Base-by-base conservation (phyloP, 2,797 vertebrate genomes). In the Pelochelys cantorii region DNA sequence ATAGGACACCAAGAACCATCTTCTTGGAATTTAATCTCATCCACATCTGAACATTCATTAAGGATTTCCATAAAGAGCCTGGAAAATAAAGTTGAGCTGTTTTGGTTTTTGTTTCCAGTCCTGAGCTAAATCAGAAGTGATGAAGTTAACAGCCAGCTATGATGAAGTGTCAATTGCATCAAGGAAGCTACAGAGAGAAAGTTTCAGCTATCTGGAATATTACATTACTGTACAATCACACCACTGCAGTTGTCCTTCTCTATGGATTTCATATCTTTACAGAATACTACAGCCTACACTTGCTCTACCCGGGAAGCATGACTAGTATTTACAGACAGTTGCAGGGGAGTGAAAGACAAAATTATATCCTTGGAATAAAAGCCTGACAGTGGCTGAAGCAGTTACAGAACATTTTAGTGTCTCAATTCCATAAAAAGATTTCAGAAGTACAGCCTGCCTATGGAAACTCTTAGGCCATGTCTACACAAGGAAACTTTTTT, bases 31-130 rank as follows among this genome's bases (percentile, higher is more conserved):
- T 99, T 99, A 93, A 99, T 99, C 97, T 99, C 99, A 95, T 99
- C 99, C 84, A 99, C 99, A 94, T 99, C 99, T 3, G 99, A 99
- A 97, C 99, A 99, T 97, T 99, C 99, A 87, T 98, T 99, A 92
- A 99, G 98, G 95, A 99, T 99, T 98, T 99, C 99, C 98, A 99
- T 98, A 94, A 99, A 99, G 29, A 99, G 98, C 34, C 99, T 99
- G 93, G 83, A 96, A 97, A 90, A 87, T 15, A 87, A 81, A 82
- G 74, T 62, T 6, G 10, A 62, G 20, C 4, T 4, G 54, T 88
- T 96, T 78, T 3, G 0, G 1, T 83, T 92, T 48, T 42, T 37
- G 5, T 82, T 77, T 89, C 6, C 42, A 88, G 55, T 9, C 91
- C 86, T 48, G 17, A 60, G 62, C 1, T 14, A 86, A 86, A 5